Conservation (phyloP, 2,888 invertebrate genomes). For the Oligia strigilis region DNA sequence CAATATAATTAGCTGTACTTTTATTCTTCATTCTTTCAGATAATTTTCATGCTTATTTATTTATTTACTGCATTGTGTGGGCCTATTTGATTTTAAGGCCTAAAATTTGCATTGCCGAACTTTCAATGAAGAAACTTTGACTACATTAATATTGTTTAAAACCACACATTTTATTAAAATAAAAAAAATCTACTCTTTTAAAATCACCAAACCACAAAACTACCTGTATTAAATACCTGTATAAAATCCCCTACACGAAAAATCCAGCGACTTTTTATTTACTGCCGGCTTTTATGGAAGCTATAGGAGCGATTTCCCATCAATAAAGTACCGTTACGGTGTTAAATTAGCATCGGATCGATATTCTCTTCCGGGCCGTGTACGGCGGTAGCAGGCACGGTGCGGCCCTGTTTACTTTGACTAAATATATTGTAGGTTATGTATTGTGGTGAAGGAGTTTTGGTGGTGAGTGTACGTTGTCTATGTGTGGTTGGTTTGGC, state of each 20-base stretch:
- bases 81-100: too few relatives aligned
- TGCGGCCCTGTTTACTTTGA: slow-evolving; percentile 63
- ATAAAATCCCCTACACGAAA: slow-evolving; percentile 33
- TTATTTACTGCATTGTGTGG: too few relatives aligned
- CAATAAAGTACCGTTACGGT: slow-evolving; percentile 76
- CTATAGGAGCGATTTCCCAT: slow-evolving; percentile 76
- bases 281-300: slow-evolving; percentile 65
- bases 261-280: slow-evolving; percentile 62
- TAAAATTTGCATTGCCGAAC: too few relatives aligned
- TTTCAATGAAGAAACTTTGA: too few relatives aligned
- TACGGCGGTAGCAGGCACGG: slow-evolving; percentile 76
- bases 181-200: neutral
- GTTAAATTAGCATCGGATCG: slow-evolving; percentile 85
- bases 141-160: too few relatives aligned
- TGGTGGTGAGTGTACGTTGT: slow-evolving; percentile 8
- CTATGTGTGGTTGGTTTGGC: neutral
- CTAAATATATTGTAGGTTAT: slow-evolving; percentile 43
- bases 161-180: too few relatives aligned
- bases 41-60: too few relatives aligned
- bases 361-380: slow-evolving; percentile 81
- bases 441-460: slow-evolving; percentile 24
- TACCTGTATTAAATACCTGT: neutral
- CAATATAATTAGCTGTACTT: too few relatives aligned
- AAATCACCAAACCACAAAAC: neutral
- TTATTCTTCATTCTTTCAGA: too few relatives aligned